phyloP scores from a whole-genome alignment of 1,140 invertebrate genomes.

The Nasonia longicornis region DNA sequence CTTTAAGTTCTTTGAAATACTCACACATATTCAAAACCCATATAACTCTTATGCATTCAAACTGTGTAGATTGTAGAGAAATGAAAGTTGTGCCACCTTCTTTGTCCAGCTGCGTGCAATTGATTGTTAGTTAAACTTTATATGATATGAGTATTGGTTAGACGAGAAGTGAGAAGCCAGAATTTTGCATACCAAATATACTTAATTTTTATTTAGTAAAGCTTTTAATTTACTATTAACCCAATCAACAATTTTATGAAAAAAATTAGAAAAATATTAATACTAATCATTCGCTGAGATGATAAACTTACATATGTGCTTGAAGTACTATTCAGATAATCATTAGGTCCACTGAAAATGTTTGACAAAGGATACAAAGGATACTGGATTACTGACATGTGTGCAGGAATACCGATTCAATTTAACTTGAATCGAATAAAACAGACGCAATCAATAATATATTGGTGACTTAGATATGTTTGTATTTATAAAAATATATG shows the following conservation, averaged over 20 bases:
- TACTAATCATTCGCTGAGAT: not conserved
- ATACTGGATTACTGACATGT: slow-evolving; percentile 1
- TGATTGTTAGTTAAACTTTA: slow-evolving; percentile 49
- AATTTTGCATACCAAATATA: not conserved
- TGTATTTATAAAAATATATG: slow-evolving; percentile 45
- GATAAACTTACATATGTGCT: slow-evolving; percentile 12
- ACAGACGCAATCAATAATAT: slow-evolving; percentile 52
- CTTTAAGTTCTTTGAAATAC: slow-evolving; percentile 25
- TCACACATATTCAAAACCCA: slow-evolving; percentile 37
- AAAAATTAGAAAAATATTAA: not conserved
- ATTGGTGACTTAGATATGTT: slow-evolving; percentile 53
- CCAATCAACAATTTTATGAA: not conserved
- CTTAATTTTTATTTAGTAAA: not conserved
- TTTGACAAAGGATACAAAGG: slow-evolving; percentile 13
- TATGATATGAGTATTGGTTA: not conserved
- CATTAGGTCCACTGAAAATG: not conserved
- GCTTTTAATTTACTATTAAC: slow-evolving; percentile 1
- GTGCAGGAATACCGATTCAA: slow-evolving; percentile 26
- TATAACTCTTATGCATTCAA: slow-evolving; percentile 56
- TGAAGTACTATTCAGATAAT: slow-evolving; percentile 1
- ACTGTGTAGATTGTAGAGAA: slow-evolving; percentile 56
- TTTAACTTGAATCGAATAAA: slow-evolving; percentile 39
- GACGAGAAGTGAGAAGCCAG: not conserved
- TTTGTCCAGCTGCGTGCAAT: slow-evolving; percentile 66
- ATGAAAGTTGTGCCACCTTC: slow-evolving; percentile 58